These are phyloP conservation scores for Gavialis gangeticus DNA, from an alignment of 2,113 vertebrate genomes.

Conservation along the genomic window DNA sequence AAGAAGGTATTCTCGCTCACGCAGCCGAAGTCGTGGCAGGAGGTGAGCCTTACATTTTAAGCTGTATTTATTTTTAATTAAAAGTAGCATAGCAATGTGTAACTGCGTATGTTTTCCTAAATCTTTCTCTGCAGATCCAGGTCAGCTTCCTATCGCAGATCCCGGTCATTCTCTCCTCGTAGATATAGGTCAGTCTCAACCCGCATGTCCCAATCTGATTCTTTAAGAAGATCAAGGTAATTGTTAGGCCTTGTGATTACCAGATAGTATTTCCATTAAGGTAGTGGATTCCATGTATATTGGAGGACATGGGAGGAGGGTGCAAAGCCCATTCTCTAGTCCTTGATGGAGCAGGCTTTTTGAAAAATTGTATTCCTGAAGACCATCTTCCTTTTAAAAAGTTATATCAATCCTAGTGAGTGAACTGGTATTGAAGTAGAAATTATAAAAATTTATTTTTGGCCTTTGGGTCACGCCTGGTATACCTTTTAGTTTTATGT, in stretches of 20 bases:
- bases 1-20: constrained; percentile 84
- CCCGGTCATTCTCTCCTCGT: constrained; percentile 86
- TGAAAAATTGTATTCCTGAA: not conserved
- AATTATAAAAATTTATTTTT: not conserved
- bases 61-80: too few relatives aligned
- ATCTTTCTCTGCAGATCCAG: constrained; percentile 68
- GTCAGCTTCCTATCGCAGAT: constrained; percentile 83
- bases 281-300: not conserved
- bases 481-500: not conserved
- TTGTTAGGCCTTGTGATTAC: not conserved
- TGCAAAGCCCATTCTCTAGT: not conserved
- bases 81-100: not conserved
- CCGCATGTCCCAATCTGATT: constrained; percentile 84
- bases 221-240: constrained; percentile 86
- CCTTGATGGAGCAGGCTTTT: not conserved
- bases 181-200: constrained; percentile 84
- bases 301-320: not conserved
- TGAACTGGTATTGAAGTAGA: not conserved
- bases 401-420: too few relatives aligned
- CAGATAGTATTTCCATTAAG: not conserved
- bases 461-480: not conserved
- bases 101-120: not conserved
- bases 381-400: not conserved
- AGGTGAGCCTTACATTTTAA: constrained; percentile 64
- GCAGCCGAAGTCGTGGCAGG: constrained; percentile 81